A percentile compares a stretch with the other conserved stretches of the same genome.
phyloP scores from a whole-genome alignment of 2,797 vertebrate species.

The Fundulus diaphanus region DNA sequence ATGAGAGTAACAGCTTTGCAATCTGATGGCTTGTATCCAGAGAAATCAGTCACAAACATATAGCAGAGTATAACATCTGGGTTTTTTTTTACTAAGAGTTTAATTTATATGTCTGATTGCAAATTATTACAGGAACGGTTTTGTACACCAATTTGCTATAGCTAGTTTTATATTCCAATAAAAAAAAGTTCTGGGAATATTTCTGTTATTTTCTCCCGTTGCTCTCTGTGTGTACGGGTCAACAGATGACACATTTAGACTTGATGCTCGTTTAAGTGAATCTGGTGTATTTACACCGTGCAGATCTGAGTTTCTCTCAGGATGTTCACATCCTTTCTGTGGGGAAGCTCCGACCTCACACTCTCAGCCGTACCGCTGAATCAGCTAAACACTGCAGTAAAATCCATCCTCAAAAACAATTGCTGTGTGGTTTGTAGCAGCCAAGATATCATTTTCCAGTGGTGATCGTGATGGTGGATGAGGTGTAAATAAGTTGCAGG shows the following conservation, averaged over 20 bases:
- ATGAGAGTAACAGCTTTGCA: no score
- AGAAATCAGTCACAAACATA: no score
- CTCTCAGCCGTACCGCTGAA: constrained; percentile 42
- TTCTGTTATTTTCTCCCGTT: neutral
- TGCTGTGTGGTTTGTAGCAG: constrained; percentile 30
- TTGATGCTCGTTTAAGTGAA: constrained; percentile 15
- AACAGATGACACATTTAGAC: constrained; percentile 22
- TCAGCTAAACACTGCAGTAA: constrained; percentile 38
- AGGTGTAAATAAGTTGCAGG: neutral
- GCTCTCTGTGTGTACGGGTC: neutral
- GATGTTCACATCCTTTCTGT: constrained; percentile 32
- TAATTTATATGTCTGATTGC: neutral
- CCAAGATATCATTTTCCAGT: constrained; percentile 33
- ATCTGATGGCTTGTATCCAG: no score
- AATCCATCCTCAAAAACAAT: constrained; percentile 39
- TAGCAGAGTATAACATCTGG: no score
- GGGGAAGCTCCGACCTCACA: constrained; percentile 16
- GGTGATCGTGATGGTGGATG: constrained; percentile 11
- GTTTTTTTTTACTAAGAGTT: neutral
- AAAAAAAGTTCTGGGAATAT: neutral
- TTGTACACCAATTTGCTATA: neutral
- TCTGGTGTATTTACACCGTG: constrained; percentile 36
- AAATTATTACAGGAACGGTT: neutral
- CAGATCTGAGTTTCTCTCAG: constrained; percentile 21
- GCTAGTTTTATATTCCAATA: neutral